Base-by-base conservation (phyloP, 1,140 invertebrate species). In the Aporrectodea caliginosa region DNA sequence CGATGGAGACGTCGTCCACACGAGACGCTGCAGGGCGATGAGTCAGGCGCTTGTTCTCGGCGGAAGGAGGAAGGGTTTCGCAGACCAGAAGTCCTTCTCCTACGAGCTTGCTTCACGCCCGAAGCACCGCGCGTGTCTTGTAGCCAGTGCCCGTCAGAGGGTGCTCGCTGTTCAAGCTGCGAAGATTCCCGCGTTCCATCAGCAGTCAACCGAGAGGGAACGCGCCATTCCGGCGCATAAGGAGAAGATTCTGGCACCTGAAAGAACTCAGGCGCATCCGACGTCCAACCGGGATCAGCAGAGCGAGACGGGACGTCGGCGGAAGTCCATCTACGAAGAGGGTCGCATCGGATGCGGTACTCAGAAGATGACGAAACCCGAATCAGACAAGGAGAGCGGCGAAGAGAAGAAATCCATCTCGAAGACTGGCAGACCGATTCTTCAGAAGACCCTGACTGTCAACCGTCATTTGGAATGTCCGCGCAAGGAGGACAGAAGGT, bases 41-140 rank as follows among this genome's bases (percentile, higher is more conserved):
- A 58, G 43, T 58, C 43, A 58, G 6, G 43, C 43, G 43, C 6
- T 58, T 6, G 6, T 58, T 22, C 6, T 6, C 43, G 43, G 43
- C 6, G 43, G 43, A 29, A 76, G 43, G 35, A 76, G 75, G 27
- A 33, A 33, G 16, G 35, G 69, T 1, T 69, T 43, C 35, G 78
- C 43, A 16, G 73, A 78, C 22, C 69, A 69, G 22, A 79, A 32
- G 75, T 79, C 69, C 68, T 81, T 78, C 32, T 78, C 77, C 1
- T 71, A 78, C 68, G 69, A 78, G 68, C 22, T 58, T 6, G 43
- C 6, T 58, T 58, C 43, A 6, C 22, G 43, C 22, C 43, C 6
- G 43, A 58, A 58, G 43, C 43, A 58, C 22, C 43, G 43, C 43
- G 6, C 43, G 6, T 12, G 43, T 58, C 43, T 58, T 22, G 43